Base-by-base conservation (phyloP, 2,888 invertebrate species). In the Limnephilus auricula region DNA sequence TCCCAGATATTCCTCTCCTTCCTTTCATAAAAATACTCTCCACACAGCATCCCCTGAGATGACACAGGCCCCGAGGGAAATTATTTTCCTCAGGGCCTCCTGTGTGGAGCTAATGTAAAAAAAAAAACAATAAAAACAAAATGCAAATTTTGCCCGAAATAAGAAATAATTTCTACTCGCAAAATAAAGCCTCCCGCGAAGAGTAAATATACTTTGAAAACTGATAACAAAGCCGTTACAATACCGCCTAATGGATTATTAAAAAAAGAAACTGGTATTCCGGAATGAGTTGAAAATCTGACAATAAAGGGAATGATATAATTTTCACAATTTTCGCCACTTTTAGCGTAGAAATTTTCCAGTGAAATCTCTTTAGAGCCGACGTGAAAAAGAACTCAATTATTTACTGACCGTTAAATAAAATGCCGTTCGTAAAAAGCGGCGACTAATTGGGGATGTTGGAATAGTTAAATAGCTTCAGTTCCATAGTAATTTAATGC, bases 271-370 rank as follows among this genome's bases (percentile, higher is more conserved):
- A 37, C 85, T 40, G 85, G 45, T 31, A 45, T 85, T 85, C 85
- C 30, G 40, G 30, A 40, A n/a, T 12, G 85, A 34, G 30, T n/a
- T 85, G 30, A 40, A 85, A 40, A 32, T 34, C 40, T 40, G 85
- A 85, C 85, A 85, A 85, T 85, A 85, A 85, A 45, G n/a, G 45
- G 85, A 40, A 85, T n/a, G n/a, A 85, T 40, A 85, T 45, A 85
- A 85, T 85, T 85, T 85, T 85, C 45, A 9, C 40, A n/a, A 40
- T 45, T 85, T 85, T 34, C 6, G 45, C 65, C 65, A 65, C 65
- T 65, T n/a, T 65, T 65, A n/a, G 65, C 25, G 65, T 65, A n/a
- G 65, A 50, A 50, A 18, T 50, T 50, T 45, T 18, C 18, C 50
- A 18, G 50, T 18, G 84, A 85, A 85, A 85, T 6, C n/a, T 34